A percentile compares a stretch with the other conserved stretches of the same genome.
Conservation (phyloP, 2,888 invertebrate species). For the Thereva nobilitata region DNA sequence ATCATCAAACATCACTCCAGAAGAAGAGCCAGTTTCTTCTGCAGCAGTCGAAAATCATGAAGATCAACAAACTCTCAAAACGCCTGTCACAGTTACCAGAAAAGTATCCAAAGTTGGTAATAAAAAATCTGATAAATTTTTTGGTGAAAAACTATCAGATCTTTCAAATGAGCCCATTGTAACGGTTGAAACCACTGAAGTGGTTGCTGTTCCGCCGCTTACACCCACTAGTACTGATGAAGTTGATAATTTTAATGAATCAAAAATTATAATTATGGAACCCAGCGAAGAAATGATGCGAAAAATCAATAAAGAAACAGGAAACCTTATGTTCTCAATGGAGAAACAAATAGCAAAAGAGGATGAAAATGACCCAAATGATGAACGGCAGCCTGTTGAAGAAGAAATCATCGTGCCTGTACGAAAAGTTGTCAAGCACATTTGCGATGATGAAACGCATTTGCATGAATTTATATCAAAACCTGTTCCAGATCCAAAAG, state of each 20-base stretch:
- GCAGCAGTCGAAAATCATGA: no score
- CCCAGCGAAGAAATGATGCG: constrained; percentile 24
- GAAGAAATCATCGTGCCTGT: constrained; percentile 42
- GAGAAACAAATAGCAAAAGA: constrained; percentile 26
- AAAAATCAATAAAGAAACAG: constrained; percentile 36
- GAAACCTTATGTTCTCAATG: constrained; percentile 35
- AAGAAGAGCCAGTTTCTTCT: no score
- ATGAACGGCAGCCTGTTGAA: constrained; percentile 41
- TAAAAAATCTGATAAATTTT: constrained; percentile 46
- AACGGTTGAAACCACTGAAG: not conserved
- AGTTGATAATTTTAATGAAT: constrained; percentile 1
- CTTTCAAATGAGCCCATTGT: constrained; percentile 41
- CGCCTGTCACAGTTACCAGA: constrained; percentile 29
- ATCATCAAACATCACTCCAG: no score
- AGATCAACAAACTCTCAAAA: constrained; percentile 8
- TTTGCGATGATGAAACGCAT: constrained; percentile 42
- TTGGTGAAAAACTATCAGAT: constrained; percentile 44
- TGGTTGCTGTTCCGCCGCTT: not conserved
- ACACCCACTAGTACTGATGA: not conserved
- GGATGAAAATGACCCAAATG: constrained; percentile 8
- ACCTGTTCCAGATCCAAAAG: constrained; percentile 33
- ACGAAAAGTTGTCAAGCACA: constrained; percentile 33
- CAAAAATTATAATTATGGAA: constrained; percentile 12
- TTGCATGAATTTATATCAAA: constrained; percentile 26
- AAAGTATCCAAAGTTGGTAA: constrained; percentile 43